Percentiles rank a stretch among this genome's conserved stretches.
Evolutionary conservation across 2,888 invertebrate species (phyloP).

Genomic region (Odontocolon sp.): DNA sequence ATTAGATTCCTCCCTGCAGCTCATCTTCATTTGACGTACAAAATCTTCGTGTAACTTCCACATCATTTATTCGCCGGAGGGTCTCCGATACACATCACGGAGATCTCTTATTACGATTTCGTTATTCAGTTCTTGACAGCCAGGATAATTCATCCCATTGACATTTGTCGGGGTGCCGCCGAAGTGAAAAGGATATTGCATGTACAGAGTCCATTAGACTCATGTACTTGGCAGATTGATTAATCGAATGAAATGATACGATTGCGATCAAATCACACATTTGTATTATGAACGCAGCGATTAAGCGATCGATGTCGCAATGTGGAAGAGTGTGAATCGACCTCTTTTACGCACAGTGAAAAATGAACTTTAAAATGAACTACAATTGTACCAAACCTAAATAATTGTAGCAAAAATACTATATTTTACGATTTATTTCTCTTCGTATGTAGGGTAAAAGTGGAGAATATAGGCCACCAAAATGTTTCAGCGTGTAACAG

Average conservation of each 20-base stretch:
- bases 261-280: conserved; percentile 3
- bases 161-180: not conserved
- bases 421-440: too few relatives aligned
- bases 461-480: too few relatives aligned
- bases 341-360: too few relatives aligned
- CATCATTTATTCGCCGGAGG: not conserved
- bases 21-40: too few relatives aligned
- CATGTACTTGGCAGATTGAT: conserved; percentile 8
- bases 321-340: too few relatives aligned
- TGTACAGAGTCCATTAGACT: conserved; percentile 19
- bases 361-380: too few relatives aligned
- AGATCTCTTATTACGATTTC: conserved; percentile 15
- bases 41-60: conserved; percentile 4
- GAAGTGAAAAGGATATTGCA: conserved; percentile 41
- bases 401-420: too few relatives aligned
- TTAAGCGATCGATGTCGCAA: not conserved
- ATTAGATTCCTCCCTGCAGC: too few relatives aligned
- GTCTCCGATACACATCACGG: not conserved
- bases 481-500: too few relatives aligned
- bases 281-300: not conserved
- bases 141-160: conserved; percentile 23
- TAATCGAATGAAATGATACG: conserved; percentile 15
- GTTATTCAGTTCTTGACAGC: not conserved
- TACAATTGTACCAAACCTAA: too few relatives aligned
- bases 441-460: too few relatives aligned